Base-by-base conservation (phyloP, 2,797 vertebrate species). In the Cossypha caffra region DNA sequence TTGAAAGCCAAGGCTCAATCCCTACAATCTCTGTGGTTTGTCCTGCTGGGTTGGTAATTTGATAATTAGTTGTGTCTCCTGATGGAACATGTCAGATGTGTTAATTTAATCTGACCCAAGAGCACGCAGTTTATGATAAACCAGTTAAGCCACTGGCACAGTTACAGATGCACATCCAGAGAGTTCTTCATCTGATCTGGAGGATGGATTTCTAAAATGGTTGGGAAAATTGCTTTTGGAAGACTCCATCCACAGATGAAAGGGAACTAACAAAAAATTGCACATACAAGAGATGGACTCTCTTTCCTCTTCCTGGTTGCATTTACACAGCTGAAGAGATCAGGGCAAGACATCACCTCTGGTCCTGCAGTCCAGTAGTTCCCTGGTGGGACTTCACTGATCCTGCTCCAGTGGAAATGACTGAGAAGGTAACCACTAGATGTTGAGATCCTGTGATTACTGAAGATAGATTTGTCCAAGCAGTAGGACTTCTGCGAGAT, bases 211-310 rank as follows among this genome's bases (percentile, higher is more conserved):
- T 73, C 21, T 90, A 29, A 82, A 93, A 66, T 37, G 19, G 2
- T 28, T 57, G 37, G 43, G 35, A 66, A 62, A 77, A 51, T 47
- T 69, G 7, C 10, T 72, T 86, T 76, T 76, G 42, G 29, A 73
- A 64, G 61, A 11, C 6, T 54, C 26, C 25, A 54, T 31, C 15
- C 28, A 62, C 25, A 74, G 40, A 25, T 57, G 14, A n/a, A 76
- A 28, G 12, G 10, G 20, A 52, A n/a, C 5, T 83, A n/a, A 35
- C 6, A 47, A 37, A 23, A 59, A 45, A 29, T 64, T 73, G n/a
- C 29, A 4, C 4, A 1, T 37, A 21, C 0, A 2, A 69, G 55
- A 61, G 29, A 45, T 29, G 26, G 80, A 59, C 5, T 23, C 6
- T 48, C 45, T 63, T 87, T 71, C 24, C 9, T 82, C 42, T 63